These are phyloP conservation scores for Diogma glabrata DNA, from an alignment of 2,888 invertebrate genomes.

Conservation along the genomic window DNA sequence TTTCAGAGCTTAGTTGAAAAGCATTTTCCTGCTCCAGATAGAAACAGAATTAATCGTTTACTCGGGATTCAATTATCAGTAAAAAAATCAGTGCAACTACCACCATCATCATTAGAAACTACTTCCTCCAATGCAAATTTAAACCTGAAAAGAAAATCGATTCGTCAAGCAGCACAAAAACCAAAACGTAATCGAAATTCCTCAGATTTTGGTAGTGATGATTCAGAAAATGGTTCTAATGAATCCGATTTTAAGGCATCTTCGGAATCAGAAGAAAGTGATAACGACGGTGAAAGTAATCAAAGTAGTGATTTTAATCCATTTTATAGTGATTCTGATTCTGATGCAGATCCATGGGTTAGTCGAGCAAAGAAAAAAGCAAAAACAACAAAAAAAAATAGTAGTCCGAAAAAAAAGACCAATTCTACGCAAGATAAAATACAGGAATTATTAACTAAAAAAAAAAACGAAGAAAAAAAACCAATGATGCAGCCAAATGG, in stretches of 20 bases:
- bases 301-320: slow-evolving; percentile 82
- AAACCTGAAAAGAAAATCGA: slow-evolving; percentile 28
- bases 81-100: slow-evolving; percentile 23
- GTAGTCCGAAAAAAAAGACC: slow-evolving; percentile 37
- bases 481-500: slow-evolving; percentile 30
- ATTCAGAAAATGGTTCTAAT: slow-evolving; percentile 38
- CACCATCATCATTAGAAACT: slow-evolving; percentile 12
- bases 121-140: slow-evolving; percentile 11
- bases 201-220: slow-evolving; percentile 50
- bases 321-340: slow-evolving; percentile 75
- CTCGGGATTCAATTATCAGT: slow-evolving; percentile 49
- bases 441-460: slow-evolving; percentile 49
- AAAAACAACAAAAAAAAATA: slow-evolving; percentile 41
- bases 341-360: slow-evolving; percentile 75
- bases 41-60: slow-evolving; percentile 66
- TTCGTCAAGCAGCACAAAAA: slow-evolving; percentile 29
- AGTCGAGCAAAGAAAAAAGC: slow-evolving; percentile 52
- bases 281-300: slow-evolving; percentile 44
- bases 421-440: slow-evolving; percentile 69
- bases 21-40: slow-evolving; percentile 95
- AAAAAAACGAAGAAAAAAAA: slow-evolving; percentile 32
- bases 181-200: slow-evolving; percentile 46
- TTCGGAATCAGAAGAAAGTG: slow-evolving; percentile 39
- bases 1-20: slow-evolving; percentile 94
- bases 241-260: slow-evolving; percentile 34